A percentile compares a stretch with the other conserved stretches of the same genome.
Evolutionary conservation across 2,888 invertebrate genomes (phyloP).

Genomic region (Stenodema calcarata): DNA sequence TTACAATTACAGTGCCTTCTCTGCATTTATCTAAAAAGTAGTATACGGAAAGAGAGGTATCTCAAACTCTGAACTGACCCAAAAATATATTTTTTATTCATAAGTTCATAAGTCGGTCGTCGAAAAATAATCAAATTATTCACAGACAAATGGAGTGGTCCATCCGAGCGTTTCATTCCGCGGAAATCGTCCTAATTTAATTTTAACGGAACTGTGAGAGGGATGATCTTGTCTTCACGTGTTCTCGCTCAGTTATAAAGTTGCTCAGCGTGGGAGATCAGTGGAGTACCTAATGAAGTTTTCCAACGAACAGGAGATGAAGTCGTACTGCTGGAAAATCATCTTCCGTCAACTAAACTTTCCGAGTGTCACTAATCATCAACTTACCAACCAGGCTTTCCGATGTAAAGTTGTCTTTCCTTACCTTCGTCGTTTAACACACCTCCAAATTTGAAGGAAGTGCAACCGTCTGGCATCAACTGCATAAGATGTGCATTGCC

Average conservation of each 20-base stretch:
- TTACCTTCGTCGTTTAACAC: too few species aligned
- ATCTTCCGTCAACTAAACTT: neutral
- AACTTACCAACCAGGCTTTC: neutral
- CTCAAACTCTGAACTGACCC: too few species aligned
- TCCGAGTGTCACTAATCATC: neutral
- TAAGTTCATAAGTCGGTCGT: too few species aligned
- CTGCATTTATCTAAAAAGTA: too few species aligned
- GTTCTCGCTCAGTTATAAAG: neutral
- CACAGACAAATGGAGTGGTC: neutral
- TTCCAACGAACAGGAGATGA: neutral
- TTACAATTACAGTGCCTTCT: too few species aligned
- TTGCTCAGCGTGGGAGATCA: neutral
- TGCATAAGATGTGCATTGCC: too few species aligned
- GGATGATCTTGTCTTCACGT: neutral
- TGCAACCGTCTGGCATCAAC: too few species aligned
- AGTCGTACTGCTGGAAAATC: neutral
- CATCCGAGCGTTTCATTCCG: neutral
- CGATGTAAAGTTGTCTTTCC: neutral
- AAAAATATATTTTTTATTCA: too few species aligned
- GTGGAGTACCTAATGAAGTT: neutral
- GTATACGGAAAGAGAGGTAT: too few species aligned
- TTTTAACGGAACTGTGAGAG: neutral
- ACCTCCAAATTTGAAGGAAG: too few species aligned
- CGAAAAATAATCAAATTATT: neutral
- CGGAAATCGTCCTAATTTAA: neutral